Evolutionary conservation across 1,140 invertebrate genomes (phyloP).

Genomic region (Latrodectus geometricus): DNA sequence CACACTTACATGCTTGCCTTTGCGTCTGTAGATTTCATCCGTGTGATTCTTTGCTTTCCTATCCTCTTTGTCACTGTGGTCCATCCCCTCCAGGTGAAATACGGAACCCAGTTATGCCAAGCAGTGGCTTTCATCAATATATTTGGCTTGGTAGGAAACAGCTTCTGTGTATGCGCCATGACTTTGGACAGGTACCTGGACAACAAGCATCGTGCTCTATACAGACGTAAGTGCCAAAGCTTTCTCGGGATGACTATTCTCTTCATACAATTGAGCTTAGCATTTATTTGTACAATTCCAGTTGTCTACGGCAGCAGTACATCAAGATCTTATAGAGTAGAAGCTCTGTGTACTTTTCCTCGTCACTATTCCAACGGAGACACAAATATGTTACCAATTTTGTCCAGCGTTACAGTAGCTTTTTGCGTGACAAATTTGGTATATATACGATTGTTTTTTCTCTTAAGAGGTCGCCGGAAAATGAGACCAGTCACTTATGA

Average conservation of each 20-base stretch:
- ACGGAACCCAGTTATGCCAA: conserved; percentile 31
- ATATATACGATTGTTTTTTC: conserved; percentile 51
- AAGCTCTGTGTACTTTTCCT: conserved; percentile 48
- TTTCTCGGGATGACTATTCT: conserved; percentile 13
- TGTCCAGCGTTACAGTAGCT: conserved; percentile 3
- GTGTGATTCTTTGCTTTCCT: conserved; percentile 46
- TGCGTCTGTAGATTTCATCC: conserved; percentile 37
- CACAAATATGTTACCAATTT: neutral
- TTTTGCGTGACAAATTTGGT: conserved; percentile 33
- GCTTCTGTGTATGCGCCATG: conserved; percentile 48
- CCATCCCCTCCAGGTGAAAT: conserved; percentile 17
- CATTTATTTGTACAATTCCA: conserved; percentile 31
- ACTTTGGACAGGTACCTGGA: conserved; percentile 48
- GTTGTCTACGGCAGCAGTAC: conserved; percentile 2
- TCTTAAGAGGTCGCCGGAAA: conserved; percentile 31
- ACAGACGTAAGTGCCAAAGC: conserved; percentile 33
- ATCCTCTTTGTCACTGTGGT: conserved; percentile 43
- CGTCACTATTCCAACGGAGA: conserved; percentile 7
- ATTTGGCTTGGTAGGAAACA: conserved; percentile 49
- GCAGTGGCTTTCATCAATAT: conserved; percentile 43
- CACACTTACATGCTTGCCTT: conserved; percentile 50
- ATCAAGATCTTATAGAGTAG: neutral
- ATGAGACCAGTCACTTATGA: conserved; percentile 58
- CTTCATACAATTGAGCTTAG: conserved; percentile 15
- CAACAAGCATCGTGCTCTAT: conserved; percentile 26